Evolutionary conservation across 2,113 vertebrate genomes (phyloP), one percentile per base, ranked within the genome.

Genomic region (Perca fluviatilis): DNA sequence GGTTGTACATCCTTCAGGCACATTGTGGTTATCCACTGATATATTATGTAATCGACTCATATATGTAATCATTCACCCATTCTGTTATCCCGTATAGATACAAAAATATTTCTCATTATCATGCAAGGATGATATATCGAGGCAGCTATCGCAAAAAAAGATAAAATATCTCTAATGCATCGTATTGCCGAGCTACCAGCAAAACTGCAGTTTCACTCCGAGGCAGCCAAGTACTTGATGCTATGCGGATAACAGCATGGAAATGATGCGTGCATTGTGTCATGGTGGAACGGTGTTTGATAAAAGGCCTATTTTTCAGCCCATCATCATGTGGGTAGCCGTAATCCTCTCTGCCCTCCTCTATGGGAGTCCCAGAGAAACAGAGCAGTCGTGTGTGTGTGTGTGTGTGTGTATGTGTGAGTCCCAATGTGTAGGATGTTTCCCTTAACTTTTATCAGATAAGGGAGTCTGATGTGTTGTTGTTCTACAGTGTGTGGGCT

Each of bases 271-370:
- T 93, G 87, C 84, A 71, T 90, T 89, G 88, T 88, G 90, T 86
- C 85, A 86, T 87, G 92, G 88, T 86, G 84, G 88, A 89, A 79
- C 86, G 88, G 82, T 79, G 86, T 65, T 25, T 86, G 88, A 92
- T 90, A 90, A 92, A 93, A 91, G 91, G 85, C 81, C 91, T 80
- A 82, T 93, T 89, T 95, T 92, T 93, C 88, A 87, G 86, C 79
- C 84, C 88, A 67, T 93, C 91, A 86, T 91, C 90, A 92, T 94
- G 93, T 92, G 93, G 93, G 91, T 76, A 84, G 84, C 68, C 27
- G 84, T 94, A 85, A 91, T 93, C 88, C 91, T 89, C 88, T 73
- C 86, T 77, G 71, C 84, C 77, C 86, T 83, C 84, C 82, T 93
- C 76, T 68, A 13, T 84, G 71, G 33, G 78, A 77, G 86, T 77